Conservation (phyloP, 2,797 vertebrate genomes). For the Argya squamiceps region DNA sequence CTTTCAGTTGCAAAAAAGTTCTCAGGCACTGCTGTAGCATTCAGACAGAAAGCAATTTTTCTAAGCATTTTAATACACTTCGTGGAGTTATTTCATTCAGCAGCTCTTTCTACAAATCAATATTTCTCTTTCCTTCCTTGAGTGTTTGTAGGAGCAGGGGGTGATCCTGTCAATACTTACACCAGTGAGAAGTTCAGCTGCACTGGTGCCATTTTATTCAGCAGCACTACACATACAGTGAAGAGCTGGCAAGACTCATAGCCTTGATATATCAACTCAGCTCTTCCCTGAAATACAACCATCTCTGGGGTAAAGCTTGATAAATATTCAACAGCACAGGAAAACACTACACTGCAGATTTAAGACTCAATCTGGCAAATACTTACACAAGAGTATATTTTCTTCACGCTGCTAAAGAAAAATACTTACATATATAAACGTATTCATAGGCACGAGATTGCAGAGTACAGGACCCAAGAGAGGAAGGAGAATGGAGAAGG, state of each 20-base stretch:
- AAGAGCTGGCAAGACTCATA: background rate
- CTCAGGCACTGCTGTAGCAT: background rate
- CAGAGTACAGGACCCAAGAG: background rate
- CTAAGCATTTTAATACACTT: background rate
- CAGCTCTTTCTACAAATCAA: background rate
- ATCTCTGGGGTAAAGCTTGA: constrained; percentile 21
- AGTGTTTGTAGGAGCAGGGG: background rate
- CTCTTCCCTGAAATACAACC: constrained; percentile 40
- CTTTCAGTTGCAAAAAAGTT: background rate
- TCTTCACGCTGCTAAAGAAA: constrained; percentile 29
- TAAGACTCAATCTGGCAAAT: constrained; percentile 55
- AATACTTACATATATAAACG: constrained; percentile 26
- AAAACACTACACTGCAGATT: constrained; percentile 42
- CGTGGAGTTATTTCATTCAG: background rate
- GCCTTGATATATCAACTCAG: constrained; percentile 43
- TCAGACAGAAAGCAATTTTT: background rate
- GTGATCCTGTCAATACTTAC: background rate
- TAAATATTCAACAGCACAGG: constrained; percentile 54
- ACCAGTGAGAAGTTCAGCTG: background rate
- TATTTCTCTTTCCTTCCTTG: background rate
- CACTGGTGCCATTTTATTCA: background rate
- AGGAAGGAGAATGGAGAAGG: background rate
- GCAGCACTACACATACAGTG: background rate
- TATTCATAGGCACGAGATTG: constrained; percentile 1
- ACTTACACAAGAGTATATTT: constrained; percentile 45